These are phyloP conservation scores for Nycticorax nycticorax DNA, from an alignment of 2,113 vertebrate species.

Conservation along the genomic window DNA sequence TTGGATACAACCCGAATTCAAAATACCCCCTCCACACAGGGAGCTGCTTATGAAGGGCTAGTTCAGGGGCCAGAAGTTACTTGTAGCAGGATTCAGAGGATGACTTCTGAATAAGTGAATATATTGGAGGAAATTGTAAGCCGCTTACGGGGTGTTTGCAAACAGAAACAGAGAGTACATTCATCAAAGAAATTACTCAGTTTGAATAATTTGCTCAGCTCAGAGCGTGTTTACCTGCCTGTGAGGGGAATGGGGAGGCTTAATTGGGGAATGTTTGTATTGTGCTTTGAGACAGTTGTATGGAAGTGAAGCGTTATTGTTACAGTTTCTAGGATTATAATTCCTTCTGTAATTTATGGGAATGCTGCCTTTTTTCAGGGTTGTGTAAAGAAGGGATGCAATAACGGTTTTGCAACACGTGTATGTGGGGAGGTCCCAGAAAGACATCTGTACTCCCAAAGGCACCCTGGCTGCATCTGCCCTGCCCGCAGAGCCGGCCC, in stretches of 20 bases:
- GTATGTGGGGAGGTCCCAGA: fast-evolving
- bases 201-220: conserved; percentile 14
- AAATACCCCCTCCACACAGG: neutral
- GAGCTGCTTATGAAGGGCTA: neutral
- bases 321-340: neutral
- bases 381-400: neutral
- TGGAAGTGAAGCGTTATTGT: fast-evolving
- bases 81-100: neutral
- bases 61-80: conserved; percentile 19
- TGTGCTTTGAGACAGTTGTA: neutral
- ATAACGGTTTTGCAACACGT: fast-evolving
- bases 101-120: conserved; percentile 28
- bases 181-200: neutral
- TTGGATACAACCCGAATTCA: neutral
- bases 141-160: conserved; percentile 30
- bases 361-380: neutral
- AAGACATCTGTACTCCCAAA: neutral
- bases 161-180: conserved; percentile 29
- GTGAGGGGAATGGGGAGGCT: neutral
- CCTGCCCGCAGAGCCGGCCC: neutral
- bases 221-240: conserved; percentile 10
- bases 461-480: neutral
- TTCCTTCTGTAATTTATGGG: neutral
- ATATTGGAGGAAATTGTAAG: neutral
- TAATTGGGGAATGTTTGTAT: neutral